Percentiles rank a stretch among this genome's conserved stretches.
These are phyloP conservation scores for Orthosia gothica DNA, from an alignment of 2,888 invertebrate genomes.

Conservation along the genomic window DNA sequence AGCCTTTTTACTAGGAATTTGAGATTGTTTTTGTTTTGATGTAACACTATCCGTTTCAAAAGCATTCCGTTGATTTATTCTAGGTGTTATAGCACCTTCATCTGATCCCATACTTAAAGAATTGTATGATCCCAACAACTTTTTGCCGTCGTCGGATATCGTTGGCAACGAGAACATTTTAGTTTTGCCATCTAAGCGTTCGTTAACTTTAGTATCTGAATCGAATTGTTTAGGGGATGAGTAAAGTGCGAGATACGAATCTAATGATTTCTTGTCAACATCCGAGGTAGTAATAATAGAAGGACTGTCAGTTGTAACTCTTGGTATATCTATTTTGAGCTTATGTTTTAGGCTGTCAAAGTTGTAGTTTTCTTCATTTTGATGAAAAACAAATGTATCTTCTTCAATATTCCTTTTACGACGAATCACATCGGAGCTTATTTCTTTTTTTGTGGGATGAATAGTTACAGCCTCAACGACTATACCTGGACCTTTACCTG, in stretches of 20 bases:
- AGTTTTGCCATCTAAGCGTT: conserved; percentile 41
- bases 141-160: conserved; percentile 63
- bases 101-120: conserved; percentile 35
- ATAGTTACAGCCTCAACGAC: conserved; percentile 64
- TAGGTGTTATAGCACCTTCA: conserved; percentile 18
- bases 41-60: conserved; percentile 20
- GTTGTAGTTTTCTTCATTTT: conserved; percentile 66
- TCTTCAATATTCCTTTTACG: conserved; percentile 35
- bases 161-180: conserved; percentile 62
- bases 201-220: conserved; percentile 64
- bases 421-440: conserved; percentile 14
- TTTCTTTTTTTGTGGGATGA: conserved; percentile 49
- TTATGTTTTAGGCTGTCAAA: conserved; percentile 75
- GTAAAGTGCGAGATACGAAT: conserved; percentile 73
- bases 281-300: conserved; percentile 72
- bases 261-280: conserved; percentile 75
- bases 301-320: conserved; percentile 72
- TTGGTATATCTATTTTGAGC: conserved; percentile 77
- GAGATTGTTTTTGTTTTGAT: conserved; percentile 40
- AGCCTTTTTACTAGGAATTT: conserved; percentile 27
- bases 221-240: conserved; percentile 66
- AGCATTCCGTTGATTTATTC: conserved; percentile 24
- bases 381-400: conserved; percentile 52
- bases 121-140: conserved; percentile 48
- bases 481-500: conserved; percentile 60